Conservation (phyloP, 2,797 vertebrate genomes). For the Columba guinea region DNA sequence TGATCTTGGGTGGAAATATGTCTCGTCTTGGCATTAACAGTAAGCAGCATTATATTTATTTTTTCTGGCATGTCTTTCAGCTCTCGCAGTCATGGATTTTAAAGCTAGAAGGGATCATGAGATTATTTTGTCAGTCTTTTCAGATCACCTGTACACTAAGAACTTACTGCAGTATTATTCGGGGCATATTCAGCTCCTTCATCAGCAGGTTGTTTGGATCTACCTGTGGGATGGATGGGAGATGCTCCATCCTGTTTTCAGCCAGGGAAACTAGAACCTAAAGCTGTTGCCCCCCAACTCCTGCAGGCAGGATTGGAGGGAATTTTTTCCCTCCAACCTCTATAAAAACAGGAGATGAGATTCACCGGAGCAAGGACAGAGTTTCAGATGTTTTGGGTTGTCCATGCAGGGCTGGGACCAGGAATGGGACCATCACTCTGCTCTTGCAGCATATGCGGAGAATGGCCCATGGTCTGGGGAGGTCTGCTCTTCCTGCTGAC, state of each 20-base stretch:
- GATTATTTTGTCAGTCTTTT: constrained; percentile 2
- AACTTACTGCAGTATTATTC: background rate
- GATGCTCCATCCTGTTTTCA: background rate
- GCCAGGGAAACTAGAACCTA: background rate
- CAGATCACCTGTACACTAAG: background rate
- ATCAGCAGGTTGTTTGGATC: background rate
- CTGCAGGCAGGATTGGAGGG: background rate
- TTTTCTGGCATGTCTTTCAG: background rate
- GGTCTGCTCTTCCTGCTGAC: background rate
- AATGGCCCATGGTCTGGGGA: rapidly evolving
- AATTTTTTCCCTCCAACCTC: background rate
- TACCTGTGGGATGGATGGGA: background rate
- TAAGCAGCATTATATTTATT: background rate
- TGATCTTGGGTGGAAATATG: background rate
- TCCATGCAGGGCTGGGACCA: background rate
- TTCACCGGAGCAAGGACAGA: background rate
- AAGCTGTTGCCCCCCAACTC: background rate
- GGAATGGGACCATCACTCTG: rapidly evolving
- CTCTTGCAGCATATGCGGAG: background rate
- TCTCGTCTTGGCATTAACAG: background rate
- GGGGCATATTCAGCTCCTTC: background rate
- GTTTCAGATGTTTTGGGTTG: background rate
- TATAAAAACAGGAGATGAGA: rapidly evolving
- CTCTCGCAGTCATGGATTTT: background rate
- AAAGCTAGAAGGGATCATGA: constrained; percentile 4